These are phyloP conservation scores for Parasteatoda lunata DNA, from an alignment of 2,888 invertebrate genomes.

Conservation along the genomic window DNA sequence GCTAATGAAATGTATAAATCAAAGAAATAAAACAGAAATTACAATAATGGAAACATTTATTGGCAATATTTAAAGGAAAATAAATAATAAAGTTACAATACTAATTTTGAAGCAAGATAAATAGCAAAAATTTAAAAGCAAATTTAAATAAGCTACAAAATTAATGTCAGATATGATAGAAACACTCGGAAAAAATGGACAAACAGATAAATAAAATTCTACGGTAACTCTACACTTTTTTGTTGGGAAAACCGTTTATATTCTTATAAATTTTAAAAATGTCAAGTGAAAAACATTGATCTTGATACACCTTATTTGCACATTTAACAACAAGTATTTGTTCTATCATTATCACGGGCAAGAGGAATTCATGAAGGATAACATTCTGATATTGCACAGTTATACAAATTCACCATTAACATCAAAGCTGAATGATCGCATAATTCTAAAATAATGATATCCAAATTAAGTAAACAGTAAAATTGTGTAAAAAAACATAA, in stretches of 20 bases:
- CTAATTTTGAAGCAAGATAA: background rate
- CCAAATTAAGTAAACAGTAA: background rate
- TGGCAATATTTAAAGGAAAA: background rate
- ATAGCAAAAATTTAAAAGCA: background rate
- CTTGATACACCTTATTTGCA: background rate
- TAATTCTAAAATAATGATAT: background rate
- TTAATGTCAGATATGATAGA: background rate
- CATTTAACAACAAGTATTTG: background rate
- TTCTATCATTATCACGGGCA: background rate
- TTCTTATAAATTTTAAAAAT: background rate
- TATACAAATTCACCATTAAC: background rate
- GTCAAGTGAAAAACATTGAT: slow-evolving; percentile 2
- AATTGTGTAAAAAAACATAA: no score
- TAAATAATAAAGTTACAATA: no score
- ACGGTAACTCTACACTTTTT: background rate
- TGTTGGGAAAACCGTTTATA: background rate
- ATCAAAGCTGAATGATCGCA: background rate
- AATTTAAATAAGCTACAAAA: background rate
- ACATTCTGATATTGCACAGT: background rate
- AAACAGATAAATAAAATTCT: background rate
- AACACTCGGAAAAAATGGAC: background rate
- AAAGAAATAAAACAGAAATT: background rate
- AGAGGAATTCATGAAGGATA: background rate
- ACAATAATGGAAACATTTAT: slow-evolving; percentile 1
- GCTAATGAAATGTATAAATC: no score